Percentiles rank a stretch among this genome's conserved stretches.
These are phyloP conservation scores for Pseudobourletiella spinata DNA, from an alignment of 1,140 invertebrate species.

Conservation along the genomic window DNA sequence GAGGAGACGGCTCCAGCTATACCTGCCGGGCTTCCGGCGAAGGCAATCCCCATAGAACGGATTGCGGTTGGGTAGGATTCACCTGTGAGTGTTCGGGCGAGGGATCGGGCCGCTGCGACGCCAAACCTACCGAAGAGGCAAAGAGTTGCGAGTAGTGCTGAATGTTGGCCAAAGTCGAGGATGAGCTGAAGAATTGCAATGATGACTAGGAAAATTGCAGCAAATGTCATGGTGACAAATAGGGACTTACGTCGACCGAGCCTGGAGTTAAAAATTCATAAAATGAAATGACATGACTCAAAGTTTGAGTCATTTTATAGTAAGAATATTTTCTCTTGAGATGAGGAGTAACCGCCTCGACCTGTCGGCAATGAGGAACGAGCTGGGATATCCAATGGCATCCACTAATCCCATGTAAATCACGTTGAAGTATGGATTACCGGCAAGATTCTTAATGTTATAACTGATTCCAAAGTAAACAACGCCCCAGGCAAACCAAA, in stretches of 20 bases:
- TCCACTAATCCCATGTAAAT: conserved; percentile 21
- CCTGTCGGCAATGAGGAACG: conserved; percentile 26
- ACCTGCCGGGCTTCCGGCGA: conserved; percentile 10
- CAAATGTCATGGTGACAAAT: not conserved
- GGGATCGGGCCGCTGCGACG: conserved; percentile 5
- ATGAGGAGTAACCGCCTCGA: not conserved
- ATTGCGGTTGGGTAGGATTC: conserved; percentile 9
- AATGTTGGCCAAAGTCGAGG: not conserved
- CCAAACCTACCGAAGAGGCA: conserved; percentile 18
- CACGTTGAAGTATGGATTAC: conserved; percentile 22
- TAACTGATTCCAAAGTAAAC: conserved; percentile 30
- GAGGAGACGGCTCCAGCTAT: conserved; percentile 9
- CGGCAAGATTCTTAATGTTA: conserved; percentile 25
- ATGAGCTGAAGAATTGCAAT: conserved; percentile 14
- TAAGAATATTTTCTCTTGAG: not conserved
- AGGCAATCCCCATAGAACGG: conserved; percentile 9
- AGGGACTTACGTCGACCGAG: conserved; percentile 17
- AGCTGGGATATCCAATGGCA: conserved; percentile 17
- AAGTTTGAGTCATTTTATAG: not conserved
- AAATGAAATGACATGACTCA: not conserved
- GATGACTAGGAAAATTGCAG: conserved; percentile 14
- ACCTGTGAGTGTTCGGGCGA: conserved; percentile 6
- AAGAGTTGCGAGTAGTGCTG: not conserved
- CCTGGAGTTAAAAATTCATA: conserved; percentile 6
- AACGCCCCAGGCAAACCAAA: conserved; percentile 31